phyloP scores from a whole-genome alignment of 2,797 vertebrate species.

The Ctenopoma multispine region DNA sequence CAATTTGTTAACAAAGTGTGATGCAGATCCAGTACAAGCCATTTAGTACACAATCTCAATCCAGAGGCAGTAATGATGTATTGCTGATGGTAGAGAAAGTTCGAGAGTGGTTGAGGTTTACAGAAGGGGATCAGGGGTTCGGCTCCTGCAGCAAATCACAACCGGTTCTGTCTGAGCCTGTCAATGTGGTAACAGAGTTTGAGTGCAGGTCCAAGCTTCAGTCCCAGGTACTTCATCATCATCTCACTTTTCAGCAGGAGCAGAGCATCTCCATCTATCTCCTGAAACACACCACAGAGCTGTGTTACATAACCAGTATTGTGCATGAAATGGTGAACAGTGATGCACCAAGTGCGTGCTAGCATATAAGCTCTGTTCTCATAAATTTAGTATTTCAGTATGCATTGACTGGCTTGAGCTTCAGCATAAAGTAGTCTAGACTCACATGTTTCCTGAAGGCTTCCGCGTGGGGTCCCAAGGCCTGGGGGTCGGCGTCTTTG shows the following conservation, averaged over 20 bases:
- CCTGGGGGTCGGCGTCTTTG: slow-evolving; percentile 94
- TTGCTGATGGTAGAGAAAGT: slow-evolving; percentile 47
- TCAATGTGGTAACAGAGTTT: slow-evolving; percentile 98
- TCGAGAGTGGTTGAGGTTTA: slow-evolving; percentile 21
- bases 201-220: slow-evolving; percentile 94
- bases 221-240: slow-evolving; percentile 98
- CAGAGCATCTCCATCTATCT: slow-evolving; percentile 95
- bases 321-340: too few relatives aligned
- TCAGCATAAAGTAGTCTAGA: background rate
- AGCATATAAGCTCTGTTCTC: background rate
- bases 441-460: slow-evolving; percentile 97
- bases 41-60: background rate
- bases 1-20: slow-evolving; percentile 24
- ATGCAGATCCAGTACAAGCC: slow-evolving; percentile 23
- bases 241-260: slow-evolving; percentile 95
- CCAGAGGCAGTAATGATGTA: slow-evolving; percentile 23
- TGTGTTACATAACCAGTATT: background rate
- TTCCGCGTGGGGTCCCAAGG: slow-evolving; percentile 94
- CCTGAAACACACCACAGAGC: slow-evolving; percentile 79
- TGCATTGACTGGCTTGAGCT: background rate
- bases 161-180: slow-evolving; percentile 93
- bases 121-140: slow-evolving; percentile 9
- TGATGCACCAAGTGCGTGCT: too few relatives aligned
- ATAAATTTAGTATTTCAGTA: slow-evolving; percentile 2
- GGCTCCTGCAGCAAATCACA: slow-evolving; percentile 75